Evolutionary conservation across 1,140 invertebrate species (phyloP), one percentile per base, ranked within the genome.

Genomic region (Drosophila oshimai): DNA sequence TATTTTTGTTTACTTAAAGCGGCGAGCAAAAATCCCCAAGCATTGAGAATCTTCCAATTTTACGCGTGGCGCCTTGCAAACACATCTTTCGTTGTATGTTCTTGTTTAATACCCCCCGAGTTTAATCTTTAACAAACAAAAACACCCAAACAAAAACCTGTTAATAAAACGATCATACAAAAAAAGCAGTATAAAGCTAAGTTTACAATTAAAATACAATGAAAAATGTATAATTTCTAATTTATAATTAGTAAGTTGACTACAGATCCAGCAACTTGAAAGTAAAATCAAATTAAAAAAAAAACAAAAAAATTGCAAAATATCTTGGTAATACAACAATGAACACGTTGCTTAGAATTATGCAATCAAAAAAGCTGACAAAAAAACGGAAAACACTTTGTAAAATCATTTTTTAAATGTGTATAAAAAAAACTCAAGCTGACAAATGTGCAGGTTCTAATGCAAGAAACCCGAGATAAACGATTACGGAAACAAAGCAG

Each of bases 321-420:
- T 31, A 60, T 64, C 33, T 65, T 65, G 61, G 28, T 65, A 58
- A 60, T 53, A 62, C 28, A 64, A 64, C 41, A 49, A 33, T 62
- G 72, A 65, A 64, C 13, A 41, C 49, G 60, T 58, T 55, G 67
- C 60, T 81, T 80, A 74, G 64, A 76, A 57, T 53, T 73, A 69
- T 74, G 60, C 58, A 41, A 54, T 29, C 28, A 69, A 53, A 39
- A 70, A 36, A 51, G 33, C 33, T 34, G 24, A 24, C 15, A 41
- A 67, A 69, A 24, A 53, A 44, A 20, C 6, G 17, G 12, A 71
- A 37, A 49, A 64, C 44, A 86, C 68, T 70, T 74, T 87, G 81
- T 86, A 88, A 87, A 86, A 86, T 87, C 77, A 67, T 87, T 87
- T 84, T 84, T 81, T 77, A 86, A 81, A 67, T 72, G 73, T 88